Base-by-base conservation (phyloP, 2,113 vertebrate genomes). In the Nerophis ophidion region DNA sequence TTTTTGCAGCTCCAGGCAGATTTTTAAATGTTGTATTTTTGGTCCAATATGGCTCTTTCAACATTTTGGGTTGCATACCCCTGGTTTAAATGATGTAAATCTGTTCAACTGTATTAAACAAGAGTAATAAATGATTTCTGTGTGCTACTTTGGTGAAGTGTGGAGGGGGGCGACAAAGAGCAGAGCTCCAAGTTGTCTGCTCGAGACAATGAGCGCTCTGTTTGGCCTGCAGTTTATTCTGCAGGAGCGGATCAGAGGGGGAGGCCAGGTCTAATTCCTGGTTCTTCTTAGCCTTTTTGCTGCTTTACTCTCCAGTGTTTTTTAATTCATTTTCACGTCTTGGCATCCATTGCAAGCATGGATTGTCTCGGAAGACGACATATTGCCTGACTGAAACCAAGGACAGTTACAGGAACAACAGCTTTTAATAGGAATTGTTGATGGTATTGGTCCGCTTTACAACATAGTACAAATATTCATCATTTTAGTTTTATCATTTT, bases 161-260 rank as follows among this genome's bases (percentile, higher is more conserved):
- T 82, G 84, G 88, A 89, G 91, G 92, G 92, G 75, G 90, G 77
- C 90, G 91, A 93, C 92, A 93, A 89, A 93, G 93, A 91, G 90
- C 92, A 92, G 90, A 90, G 76, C 91, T 91, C 89, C 81, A 84
- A 89, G 84, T 81, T 89, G 90, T 91, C 89, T 81, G 71, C 74
- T 38, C 75, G 81, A 91, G 91, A 98, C 95, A 98, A 97, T 93
- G 91, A 91, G 71, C 36, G 81, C 93, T 94, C 92, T 98, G 94
- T 97, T 93, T 87, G 55, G 69, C 85, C 82, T 83, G 87, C 88
- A 88, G 68, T 63, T 26, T 68, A 70, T 82, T 75, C 74, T 77
- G 74, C 81, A 84, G 90, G 76, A 81, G 78, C 87, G 87, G 87
- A 88, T 92, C 88, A 88, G 88, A 88, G 92, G 87, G 89, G 89